phyloP scores from a whole-genome alignment of 1,140 invertebrate genomes.

The Amphibalanus amphitrite region DNA sequence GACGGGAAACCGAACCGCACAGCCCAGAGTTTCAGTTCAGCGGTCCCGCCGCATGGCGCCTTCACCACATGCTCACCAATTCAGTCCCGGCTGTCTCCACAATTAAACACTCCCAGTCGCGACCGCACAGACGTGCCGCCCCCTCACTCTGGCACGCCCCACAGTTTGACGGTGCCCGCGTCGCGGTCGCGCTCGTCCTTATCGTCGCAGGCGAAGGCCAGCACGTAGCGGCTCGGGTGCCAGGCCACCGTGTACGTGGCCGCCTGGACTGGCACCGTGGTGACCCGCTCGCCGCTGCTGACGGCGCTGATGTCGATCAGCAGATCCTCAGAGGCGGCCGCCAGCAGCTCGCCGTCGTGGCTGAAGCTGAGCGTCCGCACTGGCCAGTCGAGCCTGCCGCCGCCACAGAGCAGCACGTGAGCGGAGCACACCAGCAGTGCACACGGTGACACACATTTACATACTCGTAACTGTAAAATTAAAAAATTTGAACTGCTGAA shows the following conservation, averaged over 20 bases:
- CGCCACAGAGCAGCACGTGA: constrained; percentile 19
- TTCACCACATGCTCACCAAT: no score
- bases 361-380: constrained; percentile 89
- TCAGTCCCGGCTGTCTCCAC: no score
- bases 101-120: no score
- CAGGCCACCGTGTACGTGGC: constrained; percentile 92
- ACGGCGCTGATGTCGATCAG: constrained; percentile 89
- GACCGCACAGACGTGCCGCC: no score
- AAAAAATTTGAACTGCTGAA: neutral
- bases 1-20: no score
- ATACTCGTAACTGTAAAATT: constrained; percentile 3
- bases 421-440: constrained; percentile 3
- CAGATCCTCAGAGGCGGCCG: constrained; percentile 87
- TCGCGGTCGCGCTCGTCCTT: constrained; percentile 58
- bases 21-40: no score
- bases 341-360: constrained; percentile 79
- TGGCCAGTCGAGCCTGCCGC: constrained; percentile 75
- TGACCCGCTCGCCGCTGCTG: constrained; percentile 73
- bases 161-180: constrained; percentile 80
- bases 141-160: constrained; percentile 35
- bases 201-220: constrained; percentile 92
- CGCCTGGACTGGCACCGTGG: constrained; percentile 67
- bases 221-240: constrained; percentile 77
- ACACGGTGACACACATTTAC: neutral
- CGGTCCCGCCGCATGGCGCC: no score